phyloP scores from a whole-genome alignment of 2,888 invertebrate genomes.

The Eristalinus aeneus region DNA sequence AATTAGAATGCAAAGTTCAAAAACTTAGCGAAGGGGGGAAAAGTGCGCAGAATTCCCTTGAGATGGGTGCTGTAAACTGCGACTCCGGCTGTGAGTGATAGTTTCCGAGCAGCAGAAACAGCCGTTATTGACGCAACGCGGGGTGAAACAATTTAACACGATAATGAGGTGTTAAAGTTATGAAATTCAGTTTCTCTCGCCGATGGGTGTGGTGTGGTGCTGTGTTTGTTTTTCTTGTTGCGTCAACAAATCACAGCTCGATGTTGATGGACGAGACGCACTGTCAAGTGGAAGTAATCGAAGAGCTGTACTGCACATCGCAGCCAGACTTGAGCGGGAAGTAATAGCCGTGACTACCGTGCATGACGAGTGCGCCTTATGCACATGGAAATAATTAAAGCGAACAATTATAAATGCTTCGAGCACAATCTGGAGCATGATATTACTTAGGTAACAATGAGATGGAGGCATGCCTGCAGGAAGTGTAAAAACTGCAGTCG shows the following conservation, averaged over 20 bases:
- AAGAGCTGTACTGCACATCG: background rate
- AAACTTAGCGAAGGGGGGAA: conserved; percentile 12
- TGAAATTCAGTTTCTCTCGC: background rate
- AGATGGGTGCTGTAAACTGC: background rate
- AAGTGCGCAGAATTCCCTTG: background rate
- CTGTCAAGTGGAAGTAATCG: background rate
- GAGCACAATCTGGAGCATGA: background rate
- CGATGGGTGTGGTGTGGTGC: background rate
- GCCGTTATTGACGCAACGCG: background rate
- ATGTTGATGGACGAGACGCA: background rate
- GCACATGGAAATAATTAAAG: background rate
- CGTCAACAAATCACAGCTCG: background rate
- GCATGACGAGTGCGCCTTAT: background rate
- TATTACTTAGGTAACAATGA: background rate
- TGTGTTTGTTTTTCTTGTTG: background rate
- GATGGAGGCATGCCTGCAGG: background rate
- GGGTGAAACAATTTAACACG: background rate
- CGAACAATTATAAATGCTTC: background rate
- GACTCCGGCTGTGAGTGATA: background rate
- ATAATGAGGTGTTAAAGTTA: background rate
- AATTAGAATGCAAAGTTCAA: conserved; percentile 45
- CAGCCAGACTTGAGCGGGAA: background rate
- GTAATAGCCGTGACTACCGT: background rate
- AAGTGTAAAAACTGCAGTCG: background rate
- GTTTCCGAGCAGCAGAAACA: background rate